Percentiles rank a stretch among this genome's conserved stretches.
phyloP scores from a whole-genome alignment of 2,113 vertebrate species.

The Cyprinodon brontotheroides region DNA sequence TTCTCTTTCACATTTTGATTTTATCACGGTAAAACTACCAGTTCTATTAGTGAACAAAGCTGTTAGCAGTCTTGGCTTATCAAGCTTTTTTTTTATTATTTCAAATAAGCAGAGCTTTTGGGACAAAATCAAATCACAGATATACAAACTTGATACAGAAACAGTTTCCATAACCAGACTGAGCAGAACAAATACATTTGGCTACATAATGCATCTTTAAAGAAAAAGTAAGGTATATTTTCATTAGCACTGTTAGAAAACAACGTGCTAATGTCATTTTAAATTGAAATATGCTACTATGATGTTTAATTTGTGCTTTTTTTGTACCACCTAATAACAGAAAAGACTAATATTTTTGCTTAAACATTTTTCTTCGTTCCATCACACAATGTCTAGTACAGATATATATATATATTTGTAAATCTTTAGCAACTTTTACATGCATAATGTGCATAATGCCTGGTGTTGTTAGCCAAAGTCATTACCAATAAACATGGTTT shows the following conservation, averaged over 20 bases:
- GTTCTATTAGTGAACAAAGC: constrained; percentile 40
- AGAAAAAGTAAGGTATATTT: background rate
- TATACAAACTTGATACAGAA: constrained; percentile 9
- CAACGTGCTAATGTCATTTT: background rate
- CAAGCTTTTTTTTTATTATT: constrained; percentile 1
- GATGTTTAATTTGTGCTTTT: constrained; percentile 13
- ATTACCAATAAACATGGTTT: constrained; percentile 37
- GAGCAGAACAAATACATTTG: background rate
- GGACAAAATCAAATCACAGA: background rate
- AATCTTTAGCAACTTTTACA: constrained; percentile 8
- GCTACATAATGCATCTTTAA: background rate
- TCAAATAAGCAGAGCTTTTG: constrained; percentile 5
- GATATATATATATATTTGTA: background rate
- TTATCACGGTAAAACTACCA: background rate
- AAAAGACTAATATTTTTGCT: background rate
- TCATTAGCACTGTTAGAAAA: background rate
- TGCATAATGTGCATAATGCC: constrained; percentile 31
- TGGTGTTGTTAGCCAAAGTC: constrained; percentile 14
- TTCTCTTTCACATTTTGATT: background rate
- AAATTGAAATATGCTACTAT: constrained; percentile 15
- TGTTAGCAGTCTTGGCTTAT: constrained; percentile 8
- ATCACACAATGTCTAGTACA: background rate
- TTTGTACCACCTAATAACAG: constrained; percentile 7
- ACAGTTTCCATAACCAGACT: background rate
- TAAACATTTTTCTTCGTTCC: constrained; percentile 17